Conservation (phyloP, 2,113 vertebrate species). For the Merops nubicus region DNA sequence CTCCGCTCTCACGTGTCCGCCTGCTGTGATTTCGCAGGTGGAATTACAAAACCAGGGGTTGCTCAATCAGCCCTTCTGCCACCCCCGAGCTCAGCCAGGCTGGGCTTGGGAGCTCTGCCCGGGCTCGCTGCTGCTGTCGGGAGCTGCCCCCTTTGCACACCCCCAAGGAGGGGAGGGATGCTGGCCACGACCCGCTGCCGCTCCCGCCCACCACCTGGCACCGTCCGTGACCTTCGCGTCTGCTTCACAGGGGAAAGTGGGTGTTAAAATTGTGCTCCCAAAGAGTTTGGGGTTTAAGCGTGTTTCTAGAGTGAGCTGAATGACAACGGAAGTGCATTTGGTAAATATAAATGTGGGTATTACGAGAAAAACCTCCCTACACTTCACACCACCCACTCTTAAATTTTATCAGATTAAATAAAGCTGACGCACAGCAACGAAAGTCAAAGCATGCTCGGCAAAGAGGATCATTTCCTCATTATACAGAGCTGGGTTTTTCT, state of each 20-base stretch:
- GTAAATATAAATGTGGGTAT: conserved; percentile 43
- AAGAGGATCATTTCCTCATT: neutral
- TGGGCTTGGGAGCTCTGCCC: neutral
- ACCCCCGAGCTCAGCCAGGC: neutral
- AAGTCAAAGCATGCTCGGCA: neutral
- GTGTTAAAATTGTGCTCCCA: conserved; percentile 28
- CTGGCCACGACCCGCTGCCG: neutral
- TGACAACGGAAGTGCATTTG: conserved; percentile 30
- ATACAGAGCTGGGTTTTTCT: conserved; percentile 2
- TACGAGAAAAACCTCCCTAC: conserved; percentile 36
- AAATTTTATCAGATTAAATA: conserved; percentile 10
- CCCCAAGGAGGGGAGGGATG: neutral
- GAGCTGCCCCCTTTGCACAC: neutral
- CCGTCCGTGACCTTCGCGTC: neutral
- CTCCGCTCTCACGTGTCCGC: neutral
- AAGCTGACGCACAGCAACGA: conserved; percentile 9
- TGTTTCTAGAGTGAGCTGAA: conserved; percentile 55
- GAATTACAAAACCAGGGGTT: neutral
- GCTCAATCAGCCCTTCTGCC: neutral
- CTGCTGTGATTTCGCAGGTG: neutral
- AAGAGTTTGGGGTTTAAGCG: conserved; percentile 20
- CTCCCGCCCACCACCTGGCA: neutral
- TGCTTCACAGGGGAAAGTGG: neutral
- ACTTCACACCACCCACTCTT: conserved; percentile 15
- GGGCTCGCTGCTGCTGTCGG: fast-evolving